Percentiles rank a stretch among this genome's conserved stretches.
Evolutionary conservation across 2,113 vertebrate genomes (phyloP).

Genomic region (Clinocottus analis): DNA sequence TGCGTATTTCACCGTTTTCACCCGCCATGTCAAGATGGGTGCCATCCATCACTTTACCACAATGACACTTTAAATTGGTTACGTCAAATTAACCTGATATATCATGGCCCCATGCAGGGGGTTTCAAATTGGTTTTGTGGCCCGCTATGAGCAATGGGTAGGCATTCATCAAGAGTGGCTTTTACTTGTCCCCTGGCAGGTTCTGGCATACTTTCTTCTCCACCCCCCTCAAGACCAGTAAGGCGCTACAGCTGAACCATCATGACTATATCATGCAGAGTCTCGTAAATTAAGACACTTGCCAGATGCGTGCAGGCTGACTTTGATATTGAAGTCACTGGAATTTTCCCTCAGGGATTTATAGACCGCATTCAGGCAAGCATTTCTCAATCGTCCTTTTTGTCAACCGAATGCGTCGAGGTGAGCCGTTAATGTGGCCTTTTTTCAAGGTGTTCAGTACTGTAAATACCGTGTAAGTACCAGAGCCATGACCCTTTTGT

Average conservation of each 20-base stretch:
- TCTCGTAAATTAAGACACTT: neutral
- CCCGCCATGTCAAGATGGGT: conserved; percentile 46
- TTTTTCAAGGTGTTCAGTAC: neutral
- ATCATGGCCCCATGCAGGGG: conserved; percentile 65
- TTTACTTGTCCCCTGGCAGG: conserved; percentile 46
- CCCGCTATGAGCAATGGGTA: conserved; percentile 63
- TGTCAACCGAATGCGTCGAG: neutral
- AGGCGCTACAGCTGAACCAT: conserved; percentile 12
- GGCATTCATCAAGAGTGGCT: conserved; percentile 56
- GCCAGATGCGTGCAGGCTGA: neutral
- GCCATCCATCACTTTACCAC: conserved; percentile 64
- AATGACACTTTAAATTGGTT: conserved; percentile 77
- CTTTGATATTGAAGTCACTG: neutral
- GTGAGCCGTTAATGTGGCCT: neutral
- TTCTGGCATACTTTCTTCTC: conserved; percentile 13
- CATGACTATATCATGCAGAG: neutral
- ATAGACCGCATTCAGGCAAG: neutral
- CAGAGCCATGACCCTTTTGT: neutral
- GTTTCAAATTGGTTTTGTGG: conserved; percentile 74
- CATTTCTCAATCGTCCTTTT: neutral
- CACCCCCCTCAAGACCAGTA: neutral
- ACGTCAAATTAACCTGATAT: conserved; percentile 81
- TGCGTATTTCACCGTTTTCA: conserved; percentile 63
- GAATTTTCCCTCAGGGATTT: neutral
- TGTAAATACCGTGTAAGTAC: neutral